Evolutionary conservation across 2,113 vertebrate genomes (phyloP).

Genomic region (Dendrocopos noguchii): DNA sequence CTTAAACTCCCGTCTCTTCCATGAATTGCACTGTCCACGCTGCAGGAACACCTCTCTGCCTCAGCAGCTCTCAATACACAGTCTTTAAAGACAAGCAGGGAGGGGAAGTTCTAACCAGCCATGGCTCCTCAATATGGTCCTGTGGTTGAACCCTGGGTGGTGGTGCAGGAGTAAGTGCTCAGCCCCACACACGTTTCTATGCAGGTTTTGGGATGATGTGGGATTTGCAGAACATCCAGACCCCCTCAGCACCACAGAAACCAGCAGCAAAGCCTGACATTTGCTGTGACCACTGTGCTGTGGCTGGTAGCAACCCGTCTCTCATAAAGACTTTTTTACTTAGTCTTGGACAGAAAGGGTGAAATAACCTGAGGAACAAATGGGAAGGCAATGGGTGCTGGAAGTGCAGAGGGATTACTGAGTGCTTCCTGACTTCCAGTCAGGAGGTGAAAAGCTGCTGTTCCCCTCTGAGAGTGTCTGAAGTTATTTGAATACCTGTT

Average conservation of each 20-base stretch:
- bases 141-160: neutral
- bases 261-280: neutral
- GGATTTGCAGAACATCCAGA: neutral
- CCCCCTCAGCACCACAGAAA: neutral
- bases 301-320: neutral
- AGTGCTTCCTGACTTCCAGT: neutral
- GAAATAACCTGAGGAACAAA: neutral
- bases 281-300: rapidly evolving
- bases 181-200: neutral
- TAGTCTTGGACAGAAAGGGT: neutral
- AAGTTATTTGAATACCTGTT: neutral
- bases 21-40: neutral
- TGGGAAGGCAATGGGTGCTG: neutral
- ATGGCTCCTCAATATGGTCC: neutral
- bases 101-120: neutral
- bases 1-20: neutral
- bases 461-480: neutral
- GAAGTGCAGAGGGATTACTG: neutral
- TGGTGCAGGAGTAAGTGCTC: neutral
- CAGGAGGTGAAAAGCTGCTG: neutral
- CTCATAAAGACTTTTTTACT: neutral
- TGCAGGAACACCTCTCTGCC: neutral
- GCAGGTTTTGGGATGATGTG: rapidly evolving
- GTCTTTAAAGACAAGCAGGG: neutral
- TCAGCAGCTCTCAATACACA: neutral